phyloP scores from a whole-genome alignment of 1,140 invertebrate genomes.

The Spodoptera litura region DNA sequence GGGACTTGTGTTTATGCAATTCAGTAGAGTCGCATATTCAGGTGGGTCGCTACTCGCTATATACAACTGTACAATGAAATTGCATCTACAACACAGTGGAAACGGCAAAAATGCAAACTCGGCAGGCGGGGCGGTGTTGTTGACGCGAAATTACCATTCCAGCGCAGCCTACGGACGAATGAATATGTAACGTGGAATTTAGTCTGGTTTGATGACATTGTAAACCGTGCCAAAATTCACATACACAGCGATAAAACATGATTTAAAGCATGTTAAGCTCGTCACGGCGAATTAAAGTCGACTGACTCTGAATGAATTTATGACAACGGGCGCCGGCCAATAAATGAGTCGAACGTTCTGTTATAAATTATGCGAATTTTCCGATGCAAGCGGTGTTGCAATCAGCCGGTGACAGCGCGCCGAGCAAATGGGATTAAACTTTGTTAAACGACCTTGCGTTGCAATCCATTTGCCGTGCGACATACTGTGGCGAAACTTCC shows the following conservation, averaged over 20 bases:
- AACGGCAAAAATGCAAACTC: conserved; percentile 77
- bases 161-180: conserved; percentile 73
- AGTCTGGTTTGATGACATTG: conserved; percentile 67
- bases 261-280: conserved; percentile 47
- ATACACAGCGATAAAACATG: conserved; percentile 34
- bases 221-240: conserved; percentile 45
- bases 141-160: conserved; percentile 80
- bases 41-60: conserved; percentile 49
- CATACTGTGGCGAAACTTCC: conserved; percentile 74
- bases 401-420: conserved; percentile 73
- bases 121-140: conserved; percentile 63
- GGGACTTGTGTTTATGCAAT: conserved; percentile 53
- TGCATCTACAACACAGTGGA: conserved; percentile 62
- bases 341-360: conserved; percentile 59
- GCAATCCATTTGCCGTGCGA: conserved; percentile 79
- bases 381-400: conserved; percentile 71
- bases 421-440: conserved; percentile 80
- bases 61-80: conserved; percentile 54
- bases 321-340: conserved; percentile 58
- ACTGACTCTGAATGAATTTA: conserved; percentile 65
- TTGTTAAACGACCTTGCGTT: conserved; percentile 81
- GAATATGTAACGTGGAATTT: conserved; percentile 79
- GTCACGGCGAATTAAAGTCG: conserved; percentile 59
- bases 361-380: conserved; percentile 75
- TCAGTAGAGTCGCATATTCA: conserved; percentile 56